A percentile compares a stretch with the other conserved stretches of the same genome.
Evolutionary conservation across 2,113 vertebrate species (phyloP).

Genomic region (Gorsachius goisagi): DNA sequence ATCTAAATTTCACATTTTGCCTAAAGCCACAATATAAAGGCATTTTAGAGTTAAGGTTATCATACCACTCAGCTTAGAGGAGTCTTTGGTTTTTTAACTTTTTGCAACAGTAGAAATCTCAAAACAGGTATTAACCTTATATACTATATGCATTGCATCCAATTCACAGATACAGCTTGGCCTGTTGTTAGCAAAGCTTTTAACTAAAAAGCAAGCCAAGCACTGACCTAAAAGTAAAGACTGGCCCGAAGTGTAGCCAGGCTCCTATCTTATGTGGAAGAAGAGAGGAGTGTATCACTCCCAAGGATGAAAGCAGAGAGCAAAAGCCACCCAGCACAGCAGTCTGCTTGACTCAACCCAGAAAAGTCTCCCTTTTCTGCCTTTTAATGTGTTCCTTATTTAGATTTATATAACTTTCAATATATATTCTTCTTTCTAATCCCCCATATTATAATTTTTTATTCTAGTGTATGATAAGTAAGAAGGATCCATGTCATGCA

Average conservation of each 20-base stretch:
- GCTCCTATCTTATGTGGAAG: background rate
- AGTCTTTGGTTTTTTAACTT: background rate
- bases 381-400: background rate
- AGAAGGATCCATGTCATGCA: background rate
- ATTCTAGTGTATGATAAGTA: background rate
- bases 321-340: background rate
- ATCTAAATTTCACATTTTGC: background rate
- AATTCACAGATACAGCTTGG: background rate
- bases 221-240: background rate
- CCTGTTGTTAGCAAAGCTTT: background rate
- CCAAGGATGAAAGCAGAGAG: background rate
- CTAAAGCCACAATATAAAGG: background rate
- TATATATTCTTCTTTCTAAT: background rate
- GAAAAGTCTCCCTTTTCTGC: background rate
- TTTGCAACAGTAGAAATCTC: background rate
- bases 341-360: background rate
- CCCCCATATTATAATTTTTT: background rate
- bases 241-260: background rate
- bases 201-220: background rate
- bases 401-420: background rate
- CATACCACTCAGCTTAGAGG: background rate
- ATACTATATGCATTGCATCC: background rate
- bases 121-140: background rate
- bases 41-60: background rate
- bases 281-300: background rate